Base-by-base conservation (phyloP, 1,140 invertebrate genomes). In the Ganaspis sp. region DNA sequence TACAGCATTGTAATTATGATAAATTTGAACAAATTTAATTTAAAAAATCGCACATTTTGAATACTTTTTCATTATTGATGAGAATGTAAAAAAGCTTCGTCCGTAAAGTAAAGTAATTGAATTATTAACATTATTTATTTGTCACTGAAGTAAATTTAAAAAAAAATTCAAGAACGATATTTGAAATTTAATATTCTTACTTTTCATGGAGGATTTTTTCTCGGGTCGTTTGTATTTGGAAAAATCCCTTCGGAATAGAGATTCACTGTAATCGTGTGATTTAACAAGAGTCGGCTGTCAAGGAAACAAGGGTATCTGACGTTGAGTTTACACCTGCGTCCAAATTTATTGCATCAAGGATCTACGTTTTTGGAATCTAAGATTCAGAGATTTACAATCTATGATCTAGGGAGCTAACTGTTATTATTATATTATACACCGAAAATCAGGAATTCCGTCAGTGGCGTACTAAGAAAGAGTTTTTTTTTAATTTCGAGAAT, bases 211-310 rank as follows among this genome's bases (percentile, higher is more conserved):
- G 6, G 29, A 34, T 3, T 3, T 34, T 34, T 34, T 6, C 6
- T 34, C 29, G 6, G 29, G 2, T 34, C 2, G 2, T 40, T 40
- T 40, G 1, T 40, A 6, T 40, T 45, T 45, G 12, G 42, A 45
- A 64, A 29, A 64, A 64, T 34, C 23, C 26, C 23, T 21, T 34
- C 15, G 58, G 23, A 64, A 64, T 29, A 64, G 23, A 15, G 23
- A 64, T 29, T 64, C 58, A 5, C 26, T 64, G n/a, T 49, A 34
- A 64, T 64, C 58, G 58, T 64, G 58, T 64, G 58, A 64, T 64
- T 64, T 64, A 64, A 64, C 58, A 64, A 29, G 58, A 64, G 23
- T 64, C 58, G 58, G 58, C 58, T 64, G 58, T 64, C 58, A 64
- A n/a, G 11, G 23, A 9, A n/a, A 64, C 58, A 64, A 64, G 58